Base-by-base conservation (phyloP, 2,888 invertebrate species). In the Palloptera scutellata region DNA sequence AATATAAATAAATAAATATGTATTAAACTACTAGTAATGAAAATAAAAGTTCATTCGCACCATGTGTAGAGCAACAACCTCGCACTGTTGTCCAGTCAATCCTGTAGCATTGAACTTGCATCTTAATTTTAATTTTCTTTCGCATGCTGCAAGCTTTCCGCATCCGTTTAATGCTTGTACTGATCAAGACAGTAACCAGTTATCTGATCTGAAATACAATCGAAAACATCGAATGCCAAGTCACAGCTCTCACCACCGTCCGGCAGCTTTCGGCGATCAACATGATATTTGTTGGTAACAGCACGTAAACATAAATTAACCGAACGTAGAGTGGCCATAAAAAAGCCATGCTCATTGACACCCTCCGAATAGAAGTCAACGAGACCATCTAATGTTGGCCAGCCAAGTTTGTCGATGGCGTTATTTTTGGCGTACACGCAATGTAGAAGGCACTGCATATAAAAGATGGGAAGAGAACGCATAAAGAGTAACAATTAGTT, bases 391-490 rank as follows among this genome's bases (percentile, higher is more conserved):
- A 90, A 86, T 0, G 91, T 91, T 8, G 92, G 92, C 86, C 91
- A 91, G 1, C 92, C 92, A 76, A 87, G 87, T 69, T 88, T 88
- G 81, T 92, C 91, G 69, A 92, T 91, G 57, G 92, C 92, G 87
- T 91, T 89, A 87, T 92, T 91, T 88, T 91, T 91, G 76, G 90
- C 87, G 86, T 92, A 92, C 72, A 92, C 91, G 84, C 92, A 92
- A 82, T 92, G 92, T 77, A 92, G 87, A 69, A 92, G 86, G 78
- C 92, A 92, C 92, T 74, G 66, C 0, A 73, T 73, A 48, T 12
- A 51, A 51, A 63, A 53, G 12, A 64, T 11, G 58, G 61, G 67
- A 60, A 60, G 9, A 60, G 20, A 15, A 20, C n/a, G n/a, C n/a
- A n/a, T n/a, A 0, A 30, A 40, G 15, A 57, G n/a, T n/a, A 51